Base-by-base conservation (phyloP, 1,140 invertebrate genomes). In the Popillia japonica region DNA sequence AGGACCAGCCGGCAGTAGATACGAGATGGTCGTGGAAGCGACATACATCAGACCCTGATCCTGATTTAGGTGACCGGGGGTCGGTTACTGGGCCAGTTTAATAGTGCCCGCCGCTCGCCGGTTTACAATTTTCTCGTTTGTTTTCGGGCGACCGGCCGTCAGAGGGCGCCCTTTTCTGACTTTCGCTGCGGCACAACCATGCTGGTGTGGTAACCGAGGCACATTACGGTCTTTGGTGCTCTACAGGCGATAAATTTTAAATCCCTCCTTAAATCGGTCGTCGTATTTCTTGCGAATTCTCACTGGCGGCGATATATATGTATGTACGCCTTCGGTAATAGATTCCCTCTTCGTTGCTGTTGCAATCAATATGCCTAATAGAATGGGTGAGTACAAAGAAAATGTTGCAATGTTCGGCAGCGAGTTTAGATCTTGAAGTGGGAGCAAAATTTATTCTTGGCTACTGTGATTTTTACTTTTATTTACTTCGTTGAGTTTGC, bases 1-100 rank as follows among this genome's bases (percentile, higher is more conserved):
- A 34, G 27, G 27, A 4, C 27, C 27, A 34, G 27, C 27, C 27
- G 27, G 27, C 27, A 34, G 27, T 34, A 34, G 27, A 34, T 34
- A 23, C 59, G 59, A 10, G n/a, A 3, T 17, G 59, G 8, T 64
- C 59, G 9, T 23, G 59, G 59, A 17, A 64, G 9, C 8, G 22
- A 11, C 61, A 68, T 68, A 68, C 61, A 68, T 68, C 61, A 68
- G 61, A 34, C 61, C 61, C 61, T 23, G 61, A 68, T 68, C 61
- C 61, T 68, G 61, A 68, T 68, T 68, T 68, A 68, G 61, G 61
- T 68, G 61, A 68, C 61, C 61, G 61, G 61, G 61, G 61, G 61
- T 68, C 61, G 61, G 48, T 17, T 34, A 6, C 48, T 14, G 17
- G 17, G 48, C 48, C 48, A 55, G 61, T 22, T 68, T 68, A 68